Percentiles rank a stretch among this genome's conserved stretches.
These are phyloP conservation scores for Caenorhabditis sulstoni DNA, from an alignment of 2,888 invertebrate genomes.

Conservation along the genomic window DNA sequence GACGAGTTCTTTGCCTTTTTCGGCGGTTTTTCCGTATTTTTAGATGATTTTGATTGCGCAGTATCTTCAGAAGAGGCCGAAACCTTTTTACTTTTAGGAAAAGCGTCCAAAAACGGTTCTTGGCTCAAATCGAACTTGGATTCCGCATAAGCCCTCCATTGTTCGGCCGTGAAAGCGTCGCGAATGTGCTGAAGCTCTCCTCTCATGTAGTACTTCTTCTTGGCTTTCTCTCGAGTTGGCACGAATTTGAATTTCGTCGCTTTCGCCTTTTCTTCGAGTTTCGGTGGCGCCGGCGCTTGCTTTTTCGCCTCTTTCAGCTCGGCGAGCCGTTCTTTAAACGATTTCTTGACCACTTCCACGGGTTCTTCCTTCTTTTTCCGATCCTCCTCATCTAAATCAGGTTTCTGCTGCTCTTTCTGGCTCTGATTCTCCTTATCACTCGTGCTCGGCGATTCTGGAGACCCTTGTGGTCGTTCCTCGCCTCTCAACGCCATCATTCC, in stretches of 20 bases:
- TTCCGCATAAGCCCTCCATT: constrained; percentile 64
- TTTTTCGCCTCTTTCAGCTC: constrained; percentile 39
- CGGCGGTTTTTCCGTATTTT: not conserved
- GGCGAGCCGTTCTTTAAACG: constrained; percentile 36
- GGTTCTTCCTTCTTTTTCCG: constrained; percentile 17
- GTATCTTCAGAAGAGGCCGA: not conserved
- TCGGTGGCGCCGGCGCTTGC: not conserved
- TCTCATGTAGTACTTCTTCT: constrained; percentile 71
- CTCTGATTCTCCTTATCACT: constrained; percentile 8
- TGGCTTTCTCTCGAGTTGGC: constrained; percentile 65
- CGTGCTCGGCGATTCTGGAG: not conserved
- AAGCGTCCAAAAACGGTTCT: constrained; percentile 53
- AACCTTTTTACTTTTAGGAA: too few species aligned
- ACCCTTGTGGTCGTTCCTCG: not conserved
- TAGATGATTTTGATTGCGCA: too few species aligned
- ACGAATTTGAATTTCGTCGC: constrained; percentile 61
- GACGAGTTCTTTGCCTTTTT: constrained; percentile 4
- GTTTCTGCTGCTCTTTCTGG: not conserved
- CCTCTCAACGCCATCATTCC: constrained; percentile 18
- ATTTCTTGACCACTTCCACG: constrained; percentile 21
- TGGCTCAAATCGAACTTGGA: constrained; percentile 58
- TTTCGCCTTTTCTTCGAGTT: constrained; percentile 25
- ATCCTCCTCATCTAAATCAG: not conserved
- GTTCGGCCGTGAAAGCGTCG: constrained; percentile 41
- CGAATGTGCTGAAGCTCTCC: constrained; percentile 70